phyloP scores from a whole-genome alignment of 64 coral and sea anemone genomes.

The Dendrophyllia cribrosa region DNA sequence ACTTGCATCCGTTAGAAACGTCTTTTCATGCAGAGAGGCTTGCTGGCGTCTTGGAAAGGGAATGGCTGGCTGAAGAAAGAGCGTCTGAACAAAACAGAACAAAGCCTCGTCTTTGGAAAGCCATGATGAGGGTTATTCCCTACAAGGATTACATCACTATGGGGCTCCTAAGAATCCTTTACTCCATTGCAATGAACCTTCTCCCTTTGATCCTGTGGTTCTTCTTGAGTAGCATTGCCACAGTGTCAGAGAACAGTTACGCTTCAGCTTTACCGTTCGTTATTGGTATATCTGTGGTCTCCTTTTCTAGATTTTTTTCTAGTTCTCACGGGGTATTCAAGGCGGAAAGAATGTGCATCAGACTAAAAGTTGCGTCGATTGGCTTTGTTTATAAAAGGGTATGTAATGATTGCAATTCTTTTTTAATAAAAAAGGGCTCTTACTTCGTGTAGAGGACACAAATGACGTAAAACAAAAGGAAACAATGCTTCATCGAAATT shows the following conservation, averaged over 20 bases:
- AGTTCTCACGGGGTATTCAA: not conserved
- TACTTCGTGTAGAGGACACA: too few species aligned
- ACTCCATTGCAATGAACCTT: not conserved
- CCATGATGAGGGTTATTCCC: not conserved
- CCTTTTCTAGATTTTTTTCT: not conserved
- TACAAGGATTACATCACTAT: not conserved
- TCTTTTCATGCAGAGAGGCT: not conserved
- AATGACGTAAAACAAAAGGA: too few species aligned
- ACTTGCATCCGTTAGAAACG: constrained; percentile 24
- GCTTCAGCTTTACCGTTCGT: not conserved
- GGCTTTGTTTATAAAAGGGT: too few species aligned
- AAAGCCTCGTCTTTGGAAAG: constrained; percentile 15
- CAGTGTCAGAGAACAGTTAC: not conserved
- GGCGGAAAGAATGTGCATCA: not conserved
- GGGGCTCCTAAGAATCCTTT: not conserved
- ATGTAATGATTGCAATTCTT: too few species aligned
- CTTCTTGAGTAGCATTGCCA: constrained; percentile 6
- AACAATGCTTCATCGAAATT: too few species aligned
- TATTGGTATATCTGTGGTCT: not conserved
- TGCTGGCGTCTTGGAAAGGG: not conserved
- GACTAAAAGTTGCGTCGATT: constrained; percentile 4
- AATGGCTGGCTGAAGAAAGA: constrained; percentile 1
- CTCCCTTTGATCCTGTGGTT: not conserved
- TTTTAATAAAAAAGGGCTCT: too few species aligned
- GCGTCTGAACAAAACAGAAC: not conserved